Percentiles rank a stretch among this genome's conserved stretches.
Conservation (phyloP, 2,888 invertebrate species). For the Rotaria socialis region DNA sequence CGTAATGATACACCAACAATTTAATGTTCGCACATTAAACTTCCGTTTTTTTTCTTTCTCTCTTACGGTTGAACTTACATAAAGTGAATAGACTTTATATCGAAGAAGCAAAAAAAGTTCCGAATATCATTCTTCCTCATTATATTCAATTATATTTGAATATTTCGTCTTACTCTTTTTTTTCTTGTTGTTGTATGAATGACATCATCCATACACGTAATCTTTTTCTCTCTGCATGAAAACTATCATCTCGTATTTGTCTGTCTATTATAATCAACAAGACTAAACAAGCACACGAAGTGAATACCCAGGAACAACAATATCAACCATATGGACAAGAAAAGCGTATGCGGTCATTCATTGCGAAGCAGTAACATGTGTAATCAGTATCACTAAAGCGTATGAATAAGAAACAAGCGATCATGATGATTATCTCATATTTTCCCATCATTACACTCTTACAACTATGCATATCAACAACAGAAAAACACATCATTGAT, state of each 20-base stretch:
- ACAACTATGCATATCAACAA: background rate
- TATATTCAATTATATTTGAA: background rate
- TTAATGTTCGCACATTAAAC: background rate
- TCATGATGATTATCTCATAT: constrained; percentile 8
- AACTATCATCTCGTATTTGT: background rate
- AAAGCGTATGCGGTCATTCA: background rate
- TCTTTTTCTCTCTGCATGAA: background rate
- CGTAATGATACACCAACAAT: constrained; percentile 19
- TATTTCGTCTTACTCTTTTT: background rate
- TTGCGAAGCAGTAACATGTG: background rate
- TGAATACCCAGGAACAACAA: background rate
- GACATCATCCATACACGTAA: background rate
- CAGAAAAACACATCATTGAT: background rate
- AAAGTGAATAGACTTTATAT: background rate
- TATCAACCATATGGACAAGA: background rate
- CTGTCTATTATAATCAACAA: background rate
- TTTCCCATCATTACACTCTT: background rate
- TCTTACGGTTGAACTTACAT: background rate
- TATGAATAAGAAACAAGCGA: background rate
- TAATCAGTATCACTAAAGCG: background rate
- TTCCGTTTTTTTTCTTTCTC: background rate
- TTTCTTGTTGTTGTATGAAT: background rate
- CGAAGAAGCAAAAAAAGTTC: background rate
- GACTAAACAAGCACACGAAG: constrained; percentile 5
- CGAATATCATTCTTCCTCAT: background rate